Percentiles rank a stretch among this genome's conserved stretches.
These are phyloP conservation scores for Ceriagrion tenellum DNA, from an alignment of 2,888 invertebrate genomes.

Conservation along the genomic window DNA sequence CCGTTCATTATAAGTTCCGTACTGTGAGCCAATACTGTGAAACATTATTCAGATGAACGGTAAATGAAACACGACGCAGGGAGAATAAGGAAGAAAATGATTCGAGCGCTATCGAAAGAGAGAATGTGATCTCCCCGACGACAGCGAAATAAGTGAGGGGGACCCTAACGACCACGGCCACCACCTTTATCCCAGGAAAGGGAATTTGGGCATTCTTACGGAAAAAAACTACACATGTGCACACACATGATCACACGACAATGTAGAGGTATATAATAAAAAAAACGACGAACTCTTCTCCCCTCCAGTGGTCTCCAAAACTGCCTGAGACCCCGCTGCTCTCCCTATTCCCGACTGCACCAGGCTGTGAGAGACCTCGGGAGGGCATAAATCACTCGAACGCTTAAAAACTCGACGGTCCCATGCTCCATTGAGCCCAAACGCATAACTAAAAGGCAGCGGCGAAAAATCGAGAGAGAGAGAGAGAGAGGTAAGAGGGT, in stretches of 20 bases:
- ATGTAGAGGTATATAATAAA: neutral
- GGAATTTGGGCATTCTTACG: too few relatives aligned
- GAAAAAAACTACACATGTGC: too few relatives aligned
- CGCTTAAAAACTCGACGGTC: neutral
- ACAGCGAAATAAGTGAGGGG: too few relatives aligned
- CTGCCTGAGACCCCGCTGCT: neutral
- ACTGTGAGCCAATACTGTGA: too few relatives aligned
- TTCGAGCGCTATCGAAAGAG: too few relatives aligned
- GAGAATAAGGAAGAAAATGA: too few relatives aligned
- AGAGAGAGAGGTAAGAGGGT: neutral
- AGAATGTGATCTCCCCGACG: too few relatives aligned
- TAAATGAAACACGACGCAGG: too few relatives aligned
- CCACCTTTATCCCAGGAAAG: too few relatives aligned
- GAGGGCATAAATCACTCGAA: neutral
- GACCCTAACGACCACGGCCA: too few relatives aligned
- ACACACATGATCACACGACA: neutral
- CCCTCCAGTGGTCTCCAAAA: neutral
- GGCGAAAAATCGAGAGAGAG: neutral
- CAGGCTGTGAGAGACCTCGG: neutral
- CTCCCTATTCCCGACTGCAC: neutral
- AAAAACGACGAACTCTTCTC: neutral
- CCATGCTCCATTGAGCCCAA: neutral
- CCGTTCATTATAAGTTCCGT: too few relatives aligned
- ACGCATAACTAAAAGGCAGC: conserved; percentile 1
- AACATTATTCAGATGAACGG: too few relatives aligned